Percentiles rank a stretch among this genome's conserved stretches.
phyloP scores from a whole-genome alignment of 2,888 invertebrate species.

The Nasonovia ribisnigri region DNA sequence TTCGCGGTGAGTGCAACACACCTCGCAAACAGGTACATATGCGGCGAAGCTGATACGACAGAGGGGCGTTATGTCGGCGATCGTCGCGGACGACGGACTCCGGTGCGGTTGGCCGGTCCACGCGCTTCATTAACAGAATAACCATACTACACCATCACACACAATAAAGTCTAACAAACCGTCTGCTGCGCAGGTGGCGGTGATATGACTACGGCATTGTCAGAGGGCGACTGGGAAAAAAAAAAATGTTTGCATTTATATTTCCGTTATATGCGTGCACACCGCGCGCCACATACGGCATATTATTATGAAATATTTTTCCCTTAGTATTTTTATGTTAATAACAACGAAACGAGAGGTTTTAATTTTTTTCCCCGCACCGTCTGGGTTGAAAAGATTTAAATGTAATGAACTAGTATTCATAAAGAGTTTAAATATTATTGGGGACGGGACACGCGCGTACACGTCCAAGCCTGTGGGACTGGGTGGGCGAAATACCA shows the following conservation, averaged over 20 bases:
- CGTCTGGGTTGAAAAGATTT: background rate
- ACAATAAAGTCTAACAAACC: slow-evolving; percentile 18
- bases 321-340: slow-evolving; percentile 34
- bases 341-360: background rate
- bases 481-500: background rate
- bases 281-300: background rate
- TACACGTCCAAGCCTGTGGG: background rate
- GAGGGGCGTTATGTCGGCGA: background rate
- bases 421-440: slow-evolving; percentile 28
- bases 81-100: slow-evolving; percentile 25
- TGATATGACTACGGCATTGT: background rate
- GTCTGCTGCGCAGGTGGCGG: background rate
- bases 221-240: background rate
- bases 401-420: slow-evolving; percentile 42
- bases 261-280: background rate
- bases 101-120: slow-evolving; percentile 16
- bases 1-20: background rate
- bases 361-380: background rate
- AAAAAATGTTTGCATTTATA: background rate
- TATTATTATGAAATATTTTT: background rate
- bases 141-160: background rate
- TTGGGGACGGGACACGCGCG: no score
- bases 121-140: slow-evolving; percentile 36
- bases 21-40: background rate
- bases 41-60: background rate